Evolutionary conservation across 2,113 vertebrate genomes (phyloP).

Genomic region (Chlorodrepanis virens): DNA sequence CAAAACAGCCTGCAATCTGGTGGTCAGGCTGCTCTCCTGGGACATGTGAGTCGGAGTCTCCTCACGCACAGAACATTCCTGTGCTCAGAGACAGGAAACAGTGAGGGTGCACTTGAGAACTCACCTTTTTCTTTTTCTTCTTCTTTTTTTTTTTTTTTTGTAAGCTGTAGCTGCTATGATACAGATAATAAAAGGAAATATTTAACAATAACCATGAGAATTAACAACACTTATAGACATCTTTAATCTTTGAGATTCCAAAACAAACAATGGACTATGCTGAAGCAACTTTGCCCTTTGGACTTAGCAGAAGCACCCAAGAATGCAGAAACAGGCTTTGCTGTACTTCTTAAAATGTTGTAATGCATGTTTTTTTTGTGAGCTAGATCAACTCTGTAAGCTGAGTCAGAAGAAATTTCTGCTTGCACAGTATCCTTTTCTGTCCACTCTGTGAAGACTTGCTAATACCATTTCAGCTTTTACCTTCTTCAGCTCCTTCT

Average conservation of each 20-base stretch:
- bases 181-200: slow-evolving; percentile 61
- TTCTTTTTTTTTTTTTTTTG: background rate
- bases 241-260: slow-evolving; percentile 38
- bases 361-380: background rate
- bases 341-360: slow-evolving; percentile 2
- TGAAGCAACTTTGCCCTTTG: slow-evolving; percentile 20
- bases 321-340: slow-evolving; percentile 8
- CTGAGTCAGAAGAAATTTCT: slow-evolving; percentile 33
- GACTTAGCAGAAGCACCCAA: background rate
- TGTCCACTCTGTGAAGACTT: background rate
- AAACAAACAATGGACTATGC: slow-evolving; percentile 37
- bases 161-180: slow-evolving; percentile 18
- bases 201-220: slow-evolving; percentile 56
- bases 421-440: background rate
- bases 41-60: slow-evolving; percentile 10
- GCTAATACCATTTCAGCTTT: background rate
- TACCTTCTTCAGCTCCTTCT: background rate
- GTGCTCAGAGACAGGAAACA: slow-evolving; percentile 40
- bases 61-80: slow-evolving; percentile 55
- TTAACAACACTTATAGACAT: slow-evolving; percentile 20
- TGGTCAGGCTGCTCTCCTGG: slow-evolving; percentile 31
- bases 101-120: slow-evolving; percentile 29
- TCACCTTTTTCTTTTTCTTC: slow-evolving; percentile 4
- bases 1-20: slow-evolving; percentile 51
- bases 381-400: background rate